Evolutionary conservation across 2,113 vertebrate genomes (phyloP).

Genomic region (Rhea pennata): DNA sequence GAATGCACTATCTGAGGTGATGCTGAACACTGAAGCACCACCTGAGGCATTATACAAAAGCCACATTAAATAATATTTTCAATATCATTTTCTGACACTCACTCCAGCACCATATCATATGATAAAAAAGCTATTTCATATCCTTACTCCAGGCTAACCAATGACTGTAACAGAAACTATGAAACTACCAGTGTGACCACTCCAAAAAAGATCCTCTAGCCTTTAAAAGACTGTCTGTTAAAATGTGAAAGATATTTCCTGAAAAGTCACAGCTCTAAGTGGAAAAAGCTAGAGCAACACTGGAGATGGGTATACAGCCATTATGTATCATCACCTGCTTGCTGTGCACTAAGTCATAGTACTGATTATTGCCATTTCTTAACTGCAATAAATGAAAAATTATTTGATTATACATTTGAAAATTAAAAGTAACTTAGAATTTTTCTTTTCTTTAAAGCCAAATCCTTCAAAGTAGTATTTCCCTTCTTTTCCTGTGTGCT

Average conservation of each 20-base stretch:
- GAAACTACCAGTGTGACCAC: background rate
- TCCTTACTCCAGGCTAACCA: background rate
- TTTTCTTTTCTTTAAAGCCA: background rate
- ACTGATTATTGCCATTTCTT: background rate
- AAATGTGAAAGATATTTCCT: background rate
- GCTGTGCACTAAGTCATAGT: background rate
- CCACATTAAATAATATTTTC: background rate
- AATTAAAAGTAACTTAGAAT: background rate
- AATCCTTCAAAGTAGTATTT: background rate
- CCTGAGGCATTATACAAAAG: background rate
- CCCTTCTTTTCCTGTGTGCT: background rate
- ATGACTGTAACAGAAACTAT: background rate
- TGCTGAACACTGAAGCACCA: background rate
- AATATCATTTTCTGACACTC: background rate
- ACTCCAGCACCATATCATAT: background rate
- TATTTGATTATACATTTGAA: background rate
- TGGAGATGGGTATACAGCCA: background rate
- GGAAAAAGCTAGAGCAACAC: background rate
- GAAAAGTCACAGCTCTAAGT: background rate
- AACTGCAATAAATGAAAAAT: background rate
- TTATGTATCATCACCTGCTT: fast-evolving
- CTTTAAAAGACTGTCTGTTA: background rate
- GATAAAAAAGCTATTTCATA: background rate
- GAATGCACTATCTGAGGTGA: too few relatives aligned
- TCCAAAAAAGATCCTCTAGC: background rate